phyloP scores from a whole-genome alignment of 1,140 invertebrate species.

The Aphis gossypii region DNA sequence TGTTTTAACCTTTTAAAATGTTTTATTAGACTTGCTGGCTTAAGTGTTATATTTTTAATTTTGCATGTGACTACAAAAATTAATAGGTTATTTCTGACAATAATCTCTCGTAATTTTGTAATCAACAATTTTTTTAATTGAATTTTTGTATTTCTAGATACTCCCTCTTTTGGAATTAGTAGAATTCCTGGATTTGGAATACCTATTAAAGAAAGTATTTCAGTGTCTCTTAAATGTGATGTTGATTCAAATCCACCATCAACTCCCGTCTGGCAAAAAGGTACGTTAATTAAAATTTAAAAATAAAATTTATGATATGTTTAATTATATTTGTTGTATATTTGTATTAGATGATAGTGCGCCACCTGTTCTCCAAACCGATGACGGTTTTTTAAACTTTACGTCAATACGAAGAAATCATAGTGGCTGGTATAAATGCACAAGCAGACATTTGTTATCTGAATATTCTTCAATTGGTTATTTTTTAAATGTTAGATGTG shows the following conservation, averaged over 20 bases:
- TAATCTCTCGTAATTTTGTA: background rate
- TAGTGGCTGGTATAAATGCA: conserved; percentile 89
- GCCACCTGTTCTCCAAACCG: conserved; percentile 72
- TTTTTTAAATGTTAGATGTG: conserved; percentile 85
- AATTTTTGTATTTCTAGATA: conserved; percentile 72
- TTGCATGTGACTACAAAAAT: background rate
- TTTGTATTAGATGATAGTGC: conserved; percentile 67
- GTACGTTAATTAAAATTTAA: conserved; percentile 65
- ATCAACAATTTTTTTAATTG: background rate
- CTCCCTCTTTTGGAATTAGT: conserved; percentile 88
- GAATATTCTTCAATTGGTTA: conserved; percentile 88
- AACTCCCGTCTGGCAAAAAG: conserved; percentile 83
- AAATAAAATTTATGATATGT: background rate
- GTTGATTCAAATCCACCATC: conserved; percentile 89
- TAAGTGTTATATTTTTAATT: background rate
- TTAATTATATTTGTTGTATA: background rate
- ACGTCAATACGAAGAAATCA: conserved; percentile 77
- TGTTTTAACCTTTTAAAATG: background rate
- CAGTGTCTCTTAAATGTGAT: conserved; percentile 86
- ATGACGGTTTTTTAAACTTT: conserved; percentile 83
- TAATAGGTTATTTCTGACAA: background rate
- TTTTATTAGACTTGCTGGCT: background rate
- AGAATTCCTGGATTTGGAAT: conserved; percentile 88
- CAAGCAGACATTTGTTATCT: conserved; percentile 79
- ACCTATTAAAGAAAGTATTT: conserved; percentile 81